Evolutionary conservation across 2,888 invertebrate genomes (phyloP).

Genomic region (Drosophila mayaguana): DNA sequence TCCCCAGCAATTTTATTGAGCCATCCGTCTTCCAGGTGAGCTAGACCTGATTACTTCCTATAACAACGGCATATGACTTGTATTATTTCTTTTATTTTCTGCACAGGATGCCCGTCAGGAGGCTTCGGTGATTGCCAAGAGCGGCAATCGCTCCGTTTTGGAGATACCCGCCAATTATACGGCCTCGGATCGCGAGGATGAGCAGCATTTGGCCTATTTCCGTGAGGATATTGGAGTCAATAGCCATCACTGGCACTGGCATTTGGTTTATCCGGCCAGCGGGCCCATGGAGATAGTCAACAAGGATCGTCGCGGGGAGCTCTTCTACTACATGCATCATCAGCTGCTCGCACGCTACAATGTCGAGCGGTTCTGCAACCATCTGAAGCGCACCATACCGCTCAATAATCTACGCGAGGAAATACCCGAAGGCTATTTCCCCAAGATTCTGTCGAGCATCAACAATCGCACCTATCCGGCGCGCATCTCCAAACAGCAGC

Average conservation of each 20-base stretch:
- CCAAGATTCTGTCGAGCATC: slow-evolving; percentile 90
- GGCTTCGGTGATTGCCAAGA: slow-evolving; percentile 87
- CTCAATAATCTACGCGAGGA: slow-evolving; percentile 89
- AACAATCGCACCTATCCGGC: slow-evolving; percentile 91
- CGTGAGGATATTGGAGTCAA: slow-evolving; percentile 94
- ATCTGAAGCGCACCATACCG: slow-evolving; percentile 88
- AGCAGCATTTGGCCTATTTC: slow-evolving; percentile 93
- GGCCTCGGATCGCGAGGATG: slow-evolving; percentile 90
- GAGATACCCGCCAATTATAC: slow-evolving; percentile 91
- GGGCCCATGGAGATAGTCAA: slow-evolving; percentile 88
- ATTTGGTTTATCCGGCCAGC: slow-evolving; percentile 92
- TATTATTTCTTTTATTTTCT: too few species aligned
- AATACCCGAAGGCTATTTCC: slow-evolving; percentile 92
- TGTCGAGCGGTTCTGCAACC: slow-evolving; percentile 90
- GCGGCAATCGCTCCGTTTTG: slow-evolving; percentile 86
- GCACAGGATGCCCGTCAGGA: slow-evolving; percentile 88
- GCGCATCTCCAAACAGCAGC: slow-evolving; percentile 87
- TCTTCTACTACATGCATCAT: slow-evolving; percentile 91
- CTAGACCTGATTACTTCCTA: background rate
- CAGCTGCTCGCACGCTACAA: slow-evolving; percentile 89
- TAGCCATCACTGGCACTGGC: slow-evolving; percentile 97
- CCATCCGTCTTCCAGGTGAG: slow-evolving; percentile 88
- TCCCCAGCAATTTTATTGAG: slow-evolving; percentile 93
- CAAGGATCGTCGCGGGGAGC: slow-evolving; percentile 90
- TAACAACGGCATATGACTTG: background rate